phyloP scores from a whole-genome alignment of 2,888 invertebrate species.

The Diadromus collaris region DNA sequence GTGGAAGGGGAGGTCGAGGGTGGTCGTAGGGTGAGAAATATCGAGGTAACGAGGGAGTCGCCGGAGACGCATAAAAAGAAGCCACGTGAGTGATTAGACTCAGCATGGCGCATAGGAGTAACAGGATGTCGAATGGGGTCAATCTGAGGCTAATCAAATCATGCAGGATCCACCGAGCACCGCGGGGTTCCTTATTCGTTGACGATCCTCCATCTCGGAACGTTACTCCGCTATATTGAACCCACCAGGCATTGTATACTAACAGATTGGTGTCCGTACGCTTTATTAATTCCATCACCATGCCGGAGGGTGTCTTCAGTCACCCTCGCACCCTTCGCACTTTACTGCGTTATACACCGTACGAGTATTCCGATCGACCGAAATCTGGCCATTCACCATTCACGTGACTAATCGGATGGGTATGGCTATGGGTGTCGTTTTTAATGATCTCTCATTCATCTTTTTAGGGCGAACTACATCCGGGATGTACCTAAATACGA shows the following conservation, averaged over 20 bases:
- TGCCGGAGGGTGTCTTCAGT: conserved; percentile 51
- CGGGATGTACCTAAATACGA: conserved; percentile 14
- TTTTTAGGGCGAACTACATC: not conserved
- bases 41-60: conserved; percentile 56
- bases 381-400: conserved; percentile 62
- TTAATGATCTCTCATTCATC: conserved; percentile 30
- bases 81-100: conserved; percentile 70
- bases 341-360: conserved; percentile 35
- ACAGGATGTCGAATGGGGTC: conserved; percentile 74
- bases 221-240: conserved; percentile 53
- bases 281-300: conserved; percentile 79
- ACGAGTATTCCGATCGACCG: conserved; percentile 61
- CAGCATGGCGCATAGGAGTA: conserved; percentile 61
- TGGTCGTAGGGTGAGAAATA: conserved; percentile 52
- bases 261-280: conserved; percentile 76
- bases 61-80: conserved; percentile 65
- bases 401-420: conserved; percentile 59
- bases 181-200: conserved; percentile 67
- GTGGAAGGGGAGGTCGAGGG: conserved; percentile 45
- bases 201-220: conserved; percentile 63
- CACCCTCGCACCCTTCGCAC: conserved; percentile 56
- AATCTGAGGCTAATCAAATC: conserved; percentile 81
- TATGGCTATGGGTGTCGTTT: conserved; percentile 32
- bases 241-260: conserved; percentile 59
- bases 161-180: conserved; percentile 73